Conservation (phyloP, 2,888 invertebrate species). For the Urechis unicinctus region DNA sequence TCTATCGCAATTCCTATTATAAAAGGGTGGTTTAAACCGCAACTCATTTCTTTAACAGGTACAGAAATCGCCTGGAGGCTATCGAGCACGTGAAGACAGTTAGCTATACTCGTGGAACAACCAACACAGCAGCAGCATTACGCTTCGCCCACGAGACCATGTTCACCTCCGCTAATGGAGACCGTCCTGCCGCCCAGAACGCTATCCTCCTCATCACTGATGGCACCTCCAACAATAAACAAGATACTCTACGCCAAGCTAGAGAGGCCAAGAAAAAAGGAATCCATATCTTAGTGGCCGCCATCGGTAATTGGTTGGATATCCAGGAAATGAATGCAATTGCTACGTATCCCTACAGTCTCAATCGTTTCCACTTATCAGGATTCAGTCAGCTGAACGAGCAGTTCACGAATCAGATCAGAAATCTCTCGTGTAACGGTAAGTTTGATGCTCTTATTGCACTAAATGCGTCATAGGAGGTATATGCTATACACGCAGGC, state of each 20-base stretch:
- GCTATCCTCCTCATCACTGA: background rate
- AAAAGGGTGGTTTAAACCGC: no score
- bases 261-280: conserved; percentile 1
- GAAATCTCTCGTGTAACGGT: background rate
- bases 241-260: conserved; percentile 1
- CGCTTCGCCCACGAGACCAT: background rate
- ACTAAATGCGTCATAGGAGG: no score
- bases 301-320: conserved; percentile 2
- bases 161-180: background rate
- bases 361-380: background rate
- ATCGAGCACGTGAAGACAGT: background rate
- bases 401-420: background rate
- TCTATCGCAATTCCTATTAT: no score
- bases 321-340: conserved; percentile 3
- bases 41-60: no score
- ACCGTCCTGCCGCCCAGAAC: background rate
- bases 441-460: no score
- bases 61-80: no score
- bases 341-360: background rate
- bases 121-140: background rate
- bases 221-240: background rate
- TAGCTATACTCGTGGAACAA: background rate
- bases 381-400: background rate
- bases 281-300: conserved; percentile 1
- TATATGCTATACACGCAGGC: no score